phyloP scores from a whole-genome alignment of 1,140 invertebrate genomes.

The Cherax destructor region DNA sequence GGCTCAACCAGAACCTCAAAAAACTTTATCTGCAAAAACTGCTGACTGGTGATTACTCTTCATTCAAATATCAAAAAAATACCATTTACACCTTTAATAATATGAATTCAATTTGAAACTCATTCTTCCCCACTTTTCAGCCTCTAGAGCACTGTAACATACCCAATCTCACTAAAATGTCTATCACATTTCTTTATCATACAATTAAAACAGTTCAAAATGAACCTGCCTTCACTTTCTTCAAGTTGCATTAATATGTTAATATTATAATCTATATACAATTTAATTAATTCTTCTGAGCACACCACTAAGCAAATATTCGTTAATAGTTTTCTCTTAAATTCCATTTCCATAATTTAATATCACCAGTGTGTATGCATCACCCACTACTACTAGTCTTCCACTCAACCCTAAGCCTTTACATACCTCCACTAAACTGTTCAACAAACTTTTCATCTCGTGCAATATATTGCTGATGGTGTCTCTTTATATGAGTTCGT shows the following conservation, averaged over 20 bases:
- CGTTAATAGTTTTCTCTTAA: too few relatives aligned
- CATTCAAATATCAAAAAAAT: background rate
- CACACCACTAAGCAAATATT: too few relatives aligned
- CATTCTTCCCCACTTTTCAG: background rate
- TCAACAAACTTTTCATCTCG: slow-evolving; percentile 50
- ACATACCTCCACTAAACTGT: slow-evolving; percentile 33
- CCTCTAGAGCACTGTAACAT: background rate
- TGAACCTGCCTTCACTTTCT: background rate
- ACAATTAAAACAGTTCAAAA: background rate
- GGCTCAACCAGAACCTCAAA: background rate
- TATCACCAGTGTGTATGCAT: background rate
- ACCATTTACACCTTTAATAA: background rate
- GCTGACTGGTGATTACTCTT: background rate
- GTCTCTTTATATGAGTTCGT: slow-evolving; percentile 57
- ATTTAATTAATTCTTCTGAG: background rate
- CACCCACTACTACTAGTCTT: background rate
- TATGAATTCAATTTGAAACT: background rate
- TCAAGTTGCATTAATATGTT: background rate
- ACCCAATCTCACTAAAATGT: background rate
- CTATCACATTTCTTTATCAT: background rate
- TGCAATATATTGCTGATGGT: slow-evolving; percentile 50
- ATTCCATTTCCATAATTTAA: background rate
- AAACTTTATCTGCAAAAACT: background rate
- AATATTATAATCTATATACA: background rate
- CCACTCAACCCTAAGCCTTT: background rate